A percentile compares a stretch with the other conserved stretches of the same genome.
These are phyloP conservation scores for Zaprionus taronus DNA, from an alignment of 1,140 invertebrate genomes.

Conservation along the genomic window DNA sequence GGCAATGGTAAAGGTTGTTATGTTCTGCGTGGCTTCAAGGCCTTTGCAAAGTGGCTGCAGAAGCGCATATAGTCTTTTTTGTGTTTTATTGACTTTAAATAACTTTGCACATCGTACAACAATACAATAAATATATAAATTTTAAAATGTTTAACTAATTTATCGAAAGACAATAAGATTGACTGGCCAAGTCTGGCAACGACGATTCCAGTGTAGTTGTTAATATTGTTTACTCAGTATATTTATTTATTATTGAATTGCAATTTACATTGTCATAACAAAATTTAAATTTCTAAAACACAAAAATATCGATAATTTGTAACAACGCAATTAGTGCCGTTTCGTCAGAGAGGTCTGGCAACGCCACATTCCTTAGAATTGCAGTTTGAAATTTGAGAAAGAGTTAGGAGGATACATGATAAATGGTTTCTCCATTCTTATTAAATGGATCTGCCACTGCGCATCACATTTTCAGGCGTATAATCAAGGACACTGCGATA, in stretches of 20 bases:
- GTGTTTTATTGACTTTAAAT: no score
- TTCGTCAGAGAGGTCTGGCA: background rate
- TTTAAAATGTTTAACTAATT: background rate
- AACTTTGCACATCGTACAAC: no score
- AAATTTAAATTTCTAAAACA: background rate
- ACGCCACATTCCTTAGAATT: background rate
- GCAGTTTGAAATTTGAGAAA: conserved; percentile 11
- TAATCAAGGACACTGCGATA: conserved; percentile 50
- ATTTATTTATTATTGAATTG: background rate
- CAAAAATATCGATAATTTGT: background rate
- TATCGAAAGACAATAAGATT: background rate
- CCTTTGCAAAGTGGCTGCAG: background rate
- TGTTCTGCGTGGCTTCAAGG: background rate
- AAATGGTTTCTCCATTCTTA: background rate
- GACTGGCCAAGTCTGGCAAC: background rate
- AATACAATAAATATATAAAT: background rate
- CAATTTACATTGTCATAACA: background rate
- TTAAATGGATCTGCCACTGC: conserved; percentile 15
- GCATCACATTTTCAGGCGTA: conserved; percentile 15
- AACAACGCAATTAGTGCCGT: background rate
- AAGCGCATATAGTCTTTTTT: background rate
- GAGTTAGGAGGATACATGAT: background rate
- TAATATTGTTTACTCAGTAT: background rate
- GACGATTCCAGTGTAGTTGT: background rate
- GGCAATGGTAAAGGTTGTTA: background rate